These are phyloP conservation scores for Calliopsis andreniformis DNA, from an alignment of 1,140 invertebrate genomes.

Conservation along the genomic window DNA sequence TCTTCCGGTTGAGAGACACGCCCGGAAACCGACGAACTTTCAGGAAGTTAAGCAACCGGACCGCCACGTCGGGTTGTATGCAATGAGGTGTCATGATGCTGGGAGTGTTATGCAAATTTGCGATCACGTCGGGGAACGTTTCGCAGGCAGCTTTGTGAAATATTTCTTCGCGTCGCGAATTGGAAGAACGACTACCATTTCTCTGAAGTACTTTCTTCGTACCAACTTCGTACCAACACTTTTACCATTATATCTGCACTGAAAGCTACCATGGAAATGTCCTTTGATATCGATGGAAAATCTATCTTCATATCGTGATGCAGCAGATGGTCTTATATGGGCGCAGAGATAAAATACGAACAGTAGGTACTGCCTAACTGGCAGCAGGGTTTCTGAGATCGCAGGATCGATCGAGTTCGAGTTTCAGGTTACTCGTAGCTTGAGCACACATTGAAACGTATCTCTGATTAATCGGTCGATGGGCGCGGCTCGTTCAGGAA, in stretches of 20 bases:
- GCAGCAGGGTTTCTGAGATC: not conserved
- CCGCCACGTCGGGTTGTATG: not conserved
- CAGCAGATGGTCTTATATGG: too few species aligned
- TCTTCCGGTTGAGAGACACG: not conserved
- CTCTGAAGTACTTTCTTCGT: too few species aligned
- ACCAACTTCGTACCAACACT: too few species aligned
- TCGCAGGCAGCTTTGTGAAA: not conserved
- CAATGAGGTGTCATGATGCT: not conserved
- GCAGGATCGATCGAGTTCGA: not conserved
- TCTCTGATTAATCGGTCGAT: not conserved
- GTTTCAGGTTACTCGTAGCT: not conserved
- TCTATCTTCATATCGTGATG: too few species aligned
- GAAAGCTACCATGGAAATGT: too few species aligned
- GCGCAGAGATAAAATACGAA: not conserved
- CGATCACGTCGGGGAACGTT: not conserved
- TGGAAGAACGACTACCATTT: too few species aligned
- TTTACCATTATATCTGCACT: too few species aligned
- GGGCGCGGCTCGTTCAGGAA: not conserved
- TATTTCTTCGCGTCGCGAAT: too few species aligned
- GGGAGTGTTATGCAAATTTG: not conserved
- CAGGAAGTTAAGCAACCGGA: constrained; percentile 10
- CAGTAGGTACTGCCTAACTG: not conserved
- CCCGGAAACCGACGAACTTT: not conserved
- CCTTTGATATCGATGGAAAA: too few species aligned
- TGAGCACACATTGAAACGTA: not conserved